phyloP scores from a whole-genome alignment of 2,113 vertebrate species.

The Passer montanus region DNA sequence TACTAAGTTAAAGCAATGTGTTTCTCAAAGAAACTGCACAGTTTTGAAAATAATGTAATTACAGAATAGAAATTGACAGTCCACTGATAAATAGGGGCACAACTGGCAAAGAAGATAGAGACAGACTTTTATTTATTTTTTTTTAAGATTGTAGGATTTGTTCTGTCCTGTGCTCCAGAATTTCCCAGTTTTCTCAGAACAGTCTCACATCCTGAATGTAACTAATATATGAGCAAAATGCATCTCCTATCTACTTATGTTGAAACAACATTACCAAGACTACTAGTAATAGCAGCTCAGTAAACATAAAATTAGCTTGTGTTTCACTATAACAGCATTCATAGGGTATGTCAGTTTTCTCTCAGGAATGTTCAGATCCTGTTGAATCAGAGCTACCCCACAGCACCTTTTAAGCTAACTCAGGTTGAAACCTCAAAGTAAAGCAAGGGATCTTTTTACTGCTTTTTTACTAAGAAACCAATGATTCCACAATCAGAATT shows the following conservation, averaged over 20 bases:
- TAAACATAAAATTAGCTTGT: background rate
- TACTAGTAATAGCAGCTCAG: background rate
- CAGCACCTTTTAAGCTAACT: background rate
- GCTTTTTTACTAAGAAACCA: background rate
- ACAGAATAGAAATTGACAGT: background rate
- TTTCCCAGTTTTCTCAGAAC: background rate
- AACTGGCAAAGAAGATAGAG: background rate
- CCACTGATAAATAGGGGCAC: background rate
- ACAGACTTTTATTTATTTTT: background rate
- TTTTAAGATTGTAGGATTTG: background rate
- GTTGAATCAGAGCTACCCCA: background rate
- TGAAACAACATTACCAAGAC: background rate
- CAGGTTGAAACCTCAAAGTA: background rate
- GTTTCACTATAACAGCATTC: background rate
- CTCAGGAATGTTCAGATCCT: background rate
- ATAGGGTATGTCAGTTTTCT: background rate
- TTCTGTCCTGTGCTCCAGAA: background rate
- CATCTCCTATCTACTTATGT: background rate
- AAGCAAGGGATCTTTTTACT: background rate
- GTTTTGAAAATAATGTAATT: slow-evolving; percentile 45
- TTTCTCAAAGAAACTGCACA: slow-evolving; percentile 1
- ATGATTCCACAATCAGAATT: background rate
- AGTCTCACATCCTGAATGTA: background rate
- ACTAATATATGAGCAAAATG: background rate
- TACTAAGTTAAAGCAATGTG: slow-evolving; percentile 5